These are phyloP conservation scores for Microcaecilia unicolor DNA, from an alignment of 2,797 vertebrate species.

Conservation along the genomic window DNA sequence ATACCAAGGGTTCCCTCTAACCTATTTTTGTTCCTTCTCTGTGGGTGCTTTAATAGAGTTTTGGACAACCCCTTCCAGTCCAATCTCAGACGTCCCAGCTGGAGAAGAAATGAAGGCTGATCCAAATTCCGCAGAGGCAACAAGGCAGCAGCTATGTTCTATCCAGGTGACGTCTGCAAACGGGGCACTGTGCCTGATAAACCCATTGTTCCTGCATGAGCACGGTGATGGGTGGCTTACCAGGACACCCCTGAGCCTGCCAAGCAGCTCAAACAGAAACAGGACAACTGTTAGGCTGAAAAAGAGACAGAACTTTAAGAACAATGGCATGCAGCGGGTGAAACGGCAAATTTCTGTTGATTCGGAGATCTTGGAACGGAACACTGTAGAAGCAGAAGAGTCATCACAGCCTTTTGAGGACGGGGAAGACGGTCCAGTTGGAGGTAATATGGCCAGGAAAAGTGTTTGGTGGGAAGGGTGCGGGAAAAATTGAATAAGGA, in stretches of 20 bases:
- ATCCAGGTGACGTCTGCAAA: slow-evolving; percentile 45
- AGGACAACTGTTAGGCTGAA: neutral
- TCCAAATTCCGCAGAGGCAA: neutral
- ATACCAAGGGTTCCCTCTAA: no score
- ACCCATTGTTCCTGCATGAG: slow-evolving; percentile 68
- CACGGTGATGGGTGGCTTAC: slow-evolving; percentile 68
- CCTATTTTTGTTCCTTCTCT: no score
- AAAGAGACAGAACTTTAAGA: neutral
- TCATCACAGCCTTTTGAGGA: rapidly evolving
- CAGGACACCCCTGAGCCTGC: neutral
- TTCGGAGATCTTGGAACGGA: no score
- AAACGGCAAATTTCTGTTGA: no score
- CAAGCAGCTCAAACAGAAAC: neutral
- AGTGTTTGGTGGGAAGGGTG: no score
- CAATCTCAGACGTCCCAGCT: neutral
- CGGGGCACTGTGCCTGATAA: slow-evolving; percentile 65
- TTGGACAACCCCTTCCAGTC: neutral
- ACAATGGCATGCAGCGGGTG: neutral
- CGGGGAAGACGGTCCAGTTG: neutral
- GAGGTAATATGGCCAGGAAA: no score
- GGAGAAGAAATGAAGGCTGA: neutral
- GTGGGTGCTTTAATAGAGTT: no score
- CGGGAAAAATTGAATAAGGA: no score
- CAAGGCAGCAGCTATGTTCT: neutral
- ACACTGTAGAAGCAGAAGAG: neutral